These are phyloP conservation scores for Sisyra nigra DNA, from an alignment of 2,888 invertebrate species.

Conservation along the genomic window DNA sequence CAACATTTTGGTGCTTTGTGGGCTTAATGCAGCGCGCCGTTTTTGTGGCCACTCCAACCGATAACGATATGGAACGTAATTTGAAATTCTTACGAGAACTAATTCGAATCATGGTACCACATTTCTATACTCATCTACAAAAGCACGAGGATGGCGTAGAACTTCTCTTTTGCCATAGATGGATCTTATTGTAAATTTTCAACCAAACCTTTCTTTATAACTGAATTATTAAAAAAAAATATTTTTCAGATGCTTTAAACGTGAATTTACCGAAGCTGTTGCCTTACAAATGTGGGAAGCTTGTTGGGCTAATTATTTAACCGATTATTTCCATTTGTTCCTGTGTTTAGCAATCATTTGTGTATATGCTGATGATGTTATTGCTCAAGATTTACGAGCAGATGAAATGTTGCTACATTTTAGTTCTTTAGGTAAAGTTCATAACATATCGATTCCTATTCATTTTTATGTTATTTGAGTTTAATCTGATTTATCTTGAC, in stretches of 20 bases:
- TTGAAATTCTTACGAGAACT: conserved; percentile 75
- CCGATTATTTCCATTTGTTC: conserved; percentile 92
- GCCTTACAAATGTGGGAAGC: conserved; percentile 91
- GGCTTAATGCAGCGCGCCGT: conserved; percentile 90
- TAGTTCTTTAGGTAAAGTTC: conserved; percentile 55
- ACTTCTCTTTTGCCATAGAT: conserved; percentile 83
- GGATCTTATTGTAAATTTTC: conserved; percentile 68
- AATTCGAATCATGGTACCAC: conserved; percentile 77
- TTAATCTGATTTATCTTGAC: too few relatives aligned
- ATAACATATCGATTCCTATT: background rate
- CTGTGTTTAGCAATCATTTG: conserved; percentile 84
- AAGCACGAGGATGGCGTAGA: conserved; percentile 79
- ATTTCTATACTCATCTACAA: conserved; percentile 71
- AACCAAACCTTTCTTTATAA: too few relatives aligned
- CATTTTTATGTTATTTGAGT: too few relatives aligned
- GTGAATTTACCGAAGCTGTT: conserved; percentile 79
- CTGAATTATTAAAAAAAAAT: background rate
- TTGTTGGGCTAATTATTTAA: conserved; percentile 93
- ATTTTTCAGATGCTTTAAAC: conserved; percentile 66
- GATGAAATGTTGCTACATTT: conserved; percentile 93
- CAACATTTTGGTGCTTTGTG: conserved; percentile 96
- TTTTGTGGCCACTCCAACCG: conserved; percentile 88
- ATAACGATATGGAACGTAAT: conserved; percentile 88
- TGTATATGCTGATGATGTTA: conserved; percentile 84
- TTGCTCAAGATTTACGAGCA: conserved; percentile 78